Evolutionary conservation across 2,888 invertebrate species (phyloP), one percentile per base, ranked within the genome.

Genomic region (Synanthedon tipuliformis): DNA sequence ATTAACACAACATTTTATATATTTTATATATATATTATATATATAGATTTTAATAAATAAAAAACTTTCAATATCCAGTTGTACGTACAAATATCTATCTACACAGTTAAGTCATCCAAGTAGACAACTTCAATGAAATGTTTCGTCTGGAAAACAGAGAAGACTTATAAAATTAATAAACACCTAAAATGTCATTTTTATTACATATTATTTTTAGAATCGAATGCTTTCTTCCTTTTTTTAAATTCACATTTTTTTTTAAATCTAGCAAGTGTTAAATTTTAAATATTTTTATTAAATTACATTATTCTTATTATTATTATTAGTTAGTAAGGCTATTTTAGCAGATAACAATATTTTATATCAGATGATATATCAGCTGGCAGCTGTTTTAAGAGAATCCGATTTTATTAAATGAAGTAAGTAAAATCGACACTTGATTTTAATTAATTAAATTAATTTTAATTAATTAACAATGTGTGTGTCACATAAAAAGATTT

Each of bases 311-410:
- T 75, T 74, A 71, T 71, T 74, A 71, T 71, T 77, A 72, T 73
- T 78, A 45, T 78, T 81, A 74, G 77, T 85, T 87, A 87, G 78
- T 87, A 86, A 87, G 87, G 87, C 87, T 87, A 86, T 78, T 82
- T 78, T 81, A 82, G 75, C 80, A 79, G 71, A 80, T 72, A 69
- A 78, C 73, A 41, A 53, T 51, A 54, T n/a, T n/a, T n/a, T n/a
- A 41, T 50, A 34, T 40, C 40, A 50, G 52, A 48, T 16, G 11
- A 18, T 16, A 49, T 69, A 48, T 50, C 61, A 73, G 23, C 71
- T 55, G 56, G 55, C 15, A 55, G 70, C 72, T 68, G 64, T 54
- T 45, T 18, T 4, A 52, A 54, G 49, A 50, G 62, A 57, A 68
- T 70, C 69, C 71, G 71, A 62, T 75, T 74, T 70, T 69, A 72